A percentile compares a stretch with the other conserved stretches of the same genome.
phyloP scores from a whole-genome alignment of 2,113 vertebrate genomes.

The Pogona vitticeps region DNA sequence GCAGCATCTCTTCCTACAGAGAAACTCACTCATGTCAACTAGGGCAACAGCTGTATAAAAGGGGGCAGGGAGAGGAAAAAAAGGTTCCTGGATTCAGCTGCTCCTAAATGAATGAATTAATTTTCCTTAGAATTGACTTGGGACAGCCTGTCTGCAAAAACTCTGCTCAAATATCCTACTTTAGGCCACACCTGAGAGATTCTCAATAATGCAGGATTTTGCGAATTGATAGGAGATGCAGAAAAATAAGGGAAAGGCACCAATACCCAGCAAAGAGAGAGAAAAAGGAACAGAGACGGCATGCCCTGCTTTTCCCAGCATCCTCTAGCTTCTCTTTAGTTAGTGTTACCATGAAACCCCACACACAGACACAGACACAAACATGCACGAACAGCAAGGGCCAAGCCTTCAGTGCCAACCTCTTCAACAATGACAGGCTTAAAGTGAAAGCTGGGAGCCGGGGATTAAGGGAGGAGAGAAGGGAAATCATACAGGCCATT shows the following conservation, averaged over 20 bases:
- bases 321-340: slow-evolving; percentile 51
- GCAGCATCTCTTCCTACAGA: slow-evolving; percentile 42
- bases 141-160: slow-evolving; percentile 22
- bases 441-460: slow-evolving; percentile 17
- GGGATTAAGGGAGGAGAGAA: slow-evolving; percentile 30
- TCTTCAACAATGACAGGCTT: not conserved
- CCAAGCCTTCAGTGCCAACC: slow-evolving; percentile 35
- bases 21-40: slow-evolving; percentile 31
- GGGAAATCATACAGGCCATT: slow-evolving; percentile 47
- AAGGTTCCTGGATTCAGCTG: not conserved
- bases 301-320: slow-evolving; percentile 9
- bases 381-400: slow-evolving; percentile 47
- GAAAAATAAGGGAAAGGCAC: slow-evolving; percentile 52
- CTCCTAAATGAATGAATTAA: not conserved
- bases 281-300: slow-evolving; percentile 28
- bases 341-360: slow-evolving; percentile 50
- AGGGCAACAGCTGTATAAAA: not conserved
- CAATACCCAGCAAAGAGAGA: slow-evolving; percentile 50
- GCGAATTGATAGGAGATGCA: slow-evolving; percentile 54
- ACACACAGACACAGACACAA: not conserved
- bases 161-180: slow-evolving; percentile 18
- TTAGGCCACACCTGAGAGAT: slow-evolving; percentile 6
- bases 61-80: not conserved
- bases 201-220: slow-evolving; percentile 66
- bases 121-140: not conserved